A percentile compares a stretch with the other conserved stretches of the same genome.
These are phyloP conservation scores for Bruchidius siliquastri DNA, from an alignment of 2,888 invertebrate species.

Conservation along the genomic window DNA sequence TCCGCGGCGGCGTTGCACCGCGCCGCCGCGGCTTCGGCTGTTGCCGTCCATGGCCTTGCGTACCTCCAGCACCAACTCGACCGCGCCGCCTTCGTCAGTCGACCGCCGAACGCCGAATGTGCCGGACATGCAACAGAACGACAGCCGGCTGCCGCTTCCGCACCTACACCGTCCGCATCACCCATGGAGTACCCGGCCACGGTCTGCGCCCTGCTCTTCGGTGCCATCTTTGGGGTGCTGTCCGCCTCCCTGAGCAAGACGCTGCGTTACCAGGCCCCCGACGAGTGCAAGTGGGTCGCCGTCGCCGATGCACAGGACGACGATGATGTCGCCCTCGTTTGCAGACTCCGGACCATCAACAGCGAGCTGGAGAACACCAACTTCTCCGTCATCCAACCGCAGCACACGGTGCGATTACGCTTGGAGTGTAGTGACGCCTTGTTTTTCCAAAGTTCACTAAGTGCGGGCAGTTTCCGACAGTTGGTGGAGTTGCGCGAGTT, in stretches of 20 bases:
- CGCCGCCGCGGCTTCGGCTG: conserved; percentile 31
- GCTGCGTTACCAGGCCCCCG: conserved; percentile 70
- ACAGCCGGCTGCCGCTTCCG: conserved; percentile 9
- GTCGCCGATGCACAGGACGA: conserved; percentile 60
- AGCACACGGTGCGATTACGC: conserved; percentile 70
- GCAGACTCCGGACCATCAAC: conserved; percentile 71
- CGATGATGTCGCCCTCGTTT: conserved; percentile 66
- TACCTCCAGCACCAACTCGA: not conserved
- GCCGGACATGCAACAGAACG: conserved; percentile 46
- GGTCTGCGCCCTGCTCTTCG: conserved; percentile 56
- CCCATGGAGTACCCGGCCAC: conserved; percentile 42
- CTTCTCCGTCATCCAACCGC: conserved; percentile 77
- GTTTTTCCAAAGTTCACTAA: conserved; percentile 74
- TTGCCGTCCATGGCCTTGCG: conserved; percentile 46
- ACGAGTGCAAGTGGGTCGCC: conserved; percentile 76
- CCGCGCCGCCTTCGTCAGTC: conserved; percentile 42
- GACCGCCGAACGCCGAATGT: conserved; percentile 58
- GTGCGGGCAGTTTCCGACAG: conserved; percentile 72
- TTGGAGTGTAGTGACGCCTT: conserved; percentile 77
- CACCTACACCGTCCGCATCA: not conserved
- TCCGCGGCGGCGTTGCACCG: conserved; percentile 27
- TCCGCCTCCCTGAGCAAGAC: conserved; percentile 59
- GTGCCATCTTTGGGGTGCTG: conserved; percentile 58
- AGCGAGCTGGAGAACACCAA: conserved; percentile 78
- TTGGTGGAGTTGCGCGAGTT: conserved; percentile 71